Evolutionary conservation across 2,113 vertebrate species (phyloP), one percentile per base, ranked within the genome.

Genomic region (Nycticebus coucang): DNA sequence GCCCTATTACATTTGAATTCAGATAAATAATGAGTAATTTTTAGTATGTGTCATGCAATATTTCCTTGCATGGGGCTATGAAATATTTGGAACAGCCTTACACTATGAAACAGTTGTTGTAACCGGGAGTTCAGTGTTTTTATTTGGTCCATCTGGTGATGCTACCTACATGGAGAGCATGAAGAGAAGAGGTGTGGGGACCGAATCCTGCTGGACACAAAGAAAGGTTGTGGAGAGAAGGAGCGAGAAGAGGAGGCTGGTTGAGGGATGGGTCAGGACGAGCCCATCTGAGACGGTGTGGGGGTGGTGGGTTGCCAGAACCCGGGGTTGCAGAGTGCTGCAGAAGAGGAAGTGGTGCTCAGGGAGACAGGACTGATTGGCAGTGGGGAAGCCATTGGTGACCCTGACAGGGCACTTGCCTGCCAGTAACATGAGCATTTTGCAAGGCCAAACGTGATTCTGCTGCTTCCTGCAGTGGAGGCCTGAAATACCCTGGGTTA

Each of bases 281-380:
- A 24, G 24, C 19, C 13, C 19, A 13, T 4, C 15, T 0, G 0
- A 13, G 41, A 2, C 18, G 0, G n/a, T n/a, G n/a, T n/a, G n/a
- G 6, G 0, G 0, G n/a, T 1, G 37, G 11, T 3, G 0, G 0
- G n/a, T 0, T n/a, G 11, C 28, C 64, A 41, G 59, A 41, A 28
- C 1, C 8, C 24, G 24, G 7, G 2, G 28, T 7, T 7, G 14
- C 15, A 37, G 74, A 35, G 2, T 28, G 0, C 14, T 21, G 10
- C 10, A 0, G 41, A 37, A 60, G 15, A 30, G 55, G 60, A 3
- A 21, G 50, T 0, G 18, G 9, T 0, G n/a, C 13, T 21, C 53
- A 6, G n/a, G 7, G 30, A 17, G 37, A 28, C 12, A n/a, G 37
- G 33, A 50, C 21, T 0, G 2, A 19, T 24, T 35, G 88, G 55